Evolutionary conservation across 2,113 vertebrate species (phyloP), one percentile per base, ranked within the genome.

Genomic region (Lathamus discolor): DNA sequence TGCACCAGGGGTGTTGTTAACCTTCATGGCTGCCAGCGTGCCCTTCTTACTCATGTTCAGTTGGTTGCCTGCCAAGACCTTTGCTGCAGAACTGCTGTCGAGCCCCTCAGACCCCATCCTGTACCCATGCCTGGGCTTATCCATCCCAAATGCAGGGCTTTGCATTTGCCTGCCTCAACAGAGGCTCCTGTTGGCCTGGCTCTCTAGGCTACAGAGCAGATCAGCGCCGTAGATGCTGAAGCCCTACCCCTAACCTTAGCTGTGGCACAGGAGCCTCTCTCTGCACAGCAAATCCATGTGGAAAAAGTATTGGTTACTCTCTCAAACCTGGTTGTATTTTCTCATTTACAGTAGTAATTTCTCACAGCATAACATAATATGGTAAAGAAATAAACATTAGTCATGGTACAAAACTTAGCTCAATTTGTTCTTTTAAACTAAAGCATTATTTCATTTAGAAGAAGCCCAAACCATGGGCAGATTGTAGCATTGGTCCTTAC

Each of bases 1-100:
- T 5, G 22, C 48, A 2, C 11, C 17, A 8, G 0, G 4, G 17
- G 3, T 28, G 72, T 3, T 72, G 28, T 13, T 85, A 55, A 54
- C n/a, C 22, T 61, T 55, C 25, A 5, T 0, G 2, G 61, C 18
- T 19, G 27, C 23, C 7, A 4, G 23, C 19, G 37, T 63, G 31
- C 27, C 18, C 31, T 54, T 11, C 75, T 86, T 17, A 4, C 35
- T 46, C 16, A 1, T 24, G 24, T 11, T 67, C 82, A 33, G 27
- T 44, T 74, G 43, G 23, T 13, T 28, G 19, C 27, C 20, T 81
- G 61, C 54, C 61, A 22, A 67, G 46, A 37, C 10, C 41, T 78
- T 48, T 89, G 33, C 66, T 67, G 61, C 73, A 46, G 69, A 86
- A 24, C 55, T 70, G 44, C 68, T 73, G 1, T 17, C 6, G 23